Evolutionary conservation across 2,113 vertebrate species (phyloP), one percentile per base, ranked within the genome.

Genomic region (Oreochromis spilurus): DNA sequence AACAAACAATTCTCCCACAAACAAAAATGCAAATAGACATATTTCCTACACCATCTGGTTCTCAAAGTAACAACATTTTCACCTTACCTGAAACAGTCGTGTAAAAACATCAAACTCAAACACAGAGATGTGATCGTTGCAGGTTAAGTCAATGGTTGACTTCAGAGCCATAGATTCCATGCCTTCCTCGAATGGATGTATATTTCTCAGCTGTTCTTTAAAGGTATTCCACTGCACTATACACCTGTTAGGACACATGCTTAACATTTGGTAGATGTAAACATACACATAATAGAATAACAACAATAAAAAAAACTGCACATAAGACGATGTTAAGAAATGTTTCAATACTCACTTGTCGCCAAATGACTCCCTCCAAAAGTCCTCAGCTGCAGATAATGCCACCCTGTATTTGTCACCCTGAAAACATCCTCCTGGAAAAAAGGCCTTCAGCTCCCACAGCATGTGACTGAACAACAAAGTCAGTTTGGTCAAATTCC

Each of bases 31-130:
- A 77, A 77, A 77, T 12, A 19, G 16, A 29, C 43, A 50, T 12
- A 50, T 52, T 21, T 55, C 29, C 19, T 4, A 4, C n/a, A 78
- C 19, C 40, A 36, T 43, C 24, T 65, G 4, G 24, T 45, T 29
- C 7, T 62, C 60, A 62, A 75, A 8, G 11, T 54, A 54, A 34
- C 6, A n/a, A 26, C 65, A 21, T 2, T 3, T 21, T 70, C 9
- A n/a, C 2, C 80, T 75, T 89, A 98, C 98, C 97, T 98, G 97
- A 93, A 98, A 98, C 36, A 98, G 97, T 29, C 97, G 94, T 1
- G 97, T 98, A 91, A 98, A 98, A 91, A 98, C 95, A 90, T 98
- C 97, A 88, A 98, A 98, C 93, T 98, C 97, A n/a, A 98, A 98
- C 93, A 98, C 48, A 26, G 98, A 97, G 87, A 98, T 93, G 31